A percentile compares a stretch with the other conserved stretches of the same genome.
Evolutionary conservation across 1,140 invertebrate species (phyloP).

Genomic region (Leguminivora glycinivorella): DNA sequence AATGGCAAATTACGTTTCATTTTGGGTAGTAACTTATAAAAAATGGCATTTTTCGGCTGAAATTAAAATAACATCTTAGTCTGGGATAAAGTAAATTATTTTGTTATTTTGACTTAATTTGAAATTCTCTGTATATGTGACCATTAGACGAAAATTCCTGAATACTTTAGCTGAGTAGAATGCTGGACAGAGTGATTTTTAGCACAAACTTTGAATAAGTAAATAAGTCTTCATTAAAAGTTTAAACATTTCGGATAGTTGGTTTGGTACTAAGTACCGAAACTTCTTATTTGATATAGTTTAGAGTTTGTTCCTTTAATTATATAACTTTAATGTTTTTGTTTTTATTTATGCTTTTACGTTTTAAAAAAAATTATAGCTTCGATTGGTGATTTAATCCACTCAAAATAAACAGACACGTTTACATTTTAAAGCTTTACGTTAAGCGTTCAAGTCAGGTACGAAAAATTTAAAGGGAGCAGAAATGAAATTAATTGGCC

Average conservation of each 20-base stretch:
- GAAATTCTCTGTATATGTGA: not conserved
- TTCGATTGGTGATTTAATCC: not conserved
- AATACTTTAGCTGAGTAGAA: not conserved
- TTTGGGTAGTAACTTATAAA: conserved; percentile 6
- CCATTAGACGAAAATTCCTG: not conserved
- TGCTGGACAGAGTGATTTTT: not conserved
- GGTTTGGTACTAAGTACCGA: not conserved
- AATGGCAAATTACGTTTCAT: conserved; percentile 4
- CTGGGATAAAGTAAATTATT: conserved; percentile 6
- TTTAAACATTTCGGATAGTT: not conserved
- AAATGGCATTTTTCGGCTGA: not conserved
- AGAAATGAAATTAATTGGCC: conserved; percentile 35
- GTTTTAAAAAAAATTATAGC: not conserved
- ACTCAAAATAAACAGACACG: conserved; percentile 15
- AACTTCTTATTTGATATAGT: not conserved
- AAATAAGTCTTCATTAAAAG: not conserved
- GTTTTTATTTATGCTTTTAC: too few relatives aligned
- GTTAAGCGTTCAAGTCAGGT: conserved; percentile 10
- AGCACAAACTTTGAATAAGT: not conserved
- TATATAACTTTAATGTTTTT: too few relatives aligned
- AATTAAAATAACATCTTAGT: not conserved
- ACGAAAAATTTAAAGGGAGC: conserved; percentile 13
- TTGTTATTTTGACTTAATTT: conserved; percentile 17
- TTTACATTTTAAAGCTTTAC: not conserved
- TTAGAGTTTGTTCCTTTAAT: too few relatives aligned